A percentile compares a stretch with the other conserved stretches of the same genome.
Evolutionary conservation across 2,888 invertebrate genomes (phyloP).

Genomic region (Tuberolachnus salignus): DNA sequence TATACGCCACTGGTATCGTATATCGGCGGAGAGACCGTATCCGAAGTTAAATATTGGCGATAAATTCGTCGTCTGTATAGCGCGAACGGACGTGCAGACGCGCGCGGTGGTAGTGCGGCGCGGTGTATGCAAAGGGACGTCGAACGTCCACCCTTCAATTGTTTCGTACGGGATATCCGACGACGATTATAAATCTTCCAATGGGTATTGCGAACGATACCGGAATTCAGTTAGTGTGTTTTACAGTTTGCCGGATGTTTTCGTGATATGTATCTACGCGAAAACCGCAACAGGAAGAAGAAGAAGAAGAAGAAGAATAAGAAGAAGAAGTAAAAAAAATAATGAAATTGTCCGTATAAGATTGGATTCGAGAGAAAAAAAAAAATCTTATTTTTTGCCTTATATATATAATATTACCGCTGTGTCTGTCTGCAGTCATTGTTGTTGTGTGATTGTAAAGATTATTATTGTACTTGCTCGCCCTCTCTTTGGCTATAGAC

Average conservation of each 20-base stretch:
- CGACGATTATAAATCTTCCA: not conserved
- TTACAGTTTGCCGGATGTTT: not conserved
- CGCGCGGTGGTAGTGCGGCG: too few relatives aligned
- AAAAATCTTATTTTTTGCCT: conserved; percentile 28
- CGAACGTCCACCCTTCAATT: not conserved
- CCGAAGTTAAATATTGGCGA: not conserved
- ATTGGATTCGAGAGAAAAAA: conserved; percentile 6
- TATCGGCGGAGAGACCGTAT: not conserved
- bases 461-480: not conserved
- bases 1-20: too few relatives aligned
- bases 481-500: not conserved
- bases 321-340: too few relatives aligned
- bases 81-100: too few relatives aligned
- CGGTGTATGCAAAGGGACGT: not conserved
- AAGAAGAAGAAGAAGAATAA: too few relatives aligned
- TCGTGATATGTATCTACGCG: not conserved
- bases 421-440: not conserved
- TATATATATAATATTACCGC: not conserved
- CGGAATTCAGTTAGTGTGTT: not conserved
- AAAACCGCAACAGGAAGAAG: too few relatives aligned
- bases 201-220: not conserved
- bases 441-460: not conserved
- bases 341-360: not conserved
- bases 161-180: not conserved
- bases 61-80: not conserved